phyloP scores from a whole-genome alignment of 2,113 vertebrate genomes.

The Embiotoca jacksoni region DNA sequence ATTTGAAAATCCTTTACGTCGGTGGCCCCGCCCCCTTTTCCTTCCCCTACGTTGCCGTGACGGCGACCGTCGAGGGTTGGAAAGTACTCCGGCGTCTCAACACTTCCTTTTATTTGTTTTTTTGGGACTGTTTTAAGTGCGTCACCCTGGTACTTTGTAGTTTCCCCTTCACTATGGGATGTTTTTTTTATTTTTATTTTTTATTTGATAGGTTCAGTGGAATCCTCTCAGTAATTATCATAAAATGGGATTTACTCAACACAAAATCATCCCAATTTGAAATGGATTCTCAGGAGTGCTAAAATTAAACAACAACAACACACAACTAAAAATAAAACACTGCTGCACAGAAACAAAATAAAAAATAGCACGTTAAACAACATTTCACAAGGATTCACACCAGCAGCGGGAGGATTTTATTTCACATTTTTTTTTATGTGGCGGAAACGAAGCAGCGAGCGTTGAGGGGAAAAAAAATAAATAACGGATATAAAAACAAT shows the following conservation, averaged over 20 bases:
- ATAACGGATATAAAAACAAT: constrained; percentile 18
- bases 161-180: too few relatives aligned
- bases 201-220: background rate
- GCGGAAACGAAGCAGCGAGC: constrained; percentile 11
- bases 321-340: background rate
- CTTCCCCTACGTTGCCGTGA: too few relatives aligned
- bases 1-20: too few relatives aligned
- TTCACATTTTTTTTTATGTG: constrained; percentile 9
- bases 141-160: too few relatives aligned
- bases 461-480: background rate
- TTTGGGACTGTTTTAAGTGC: too few relatives aligned
- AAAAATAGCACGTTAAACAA: constrained; percentile 24
- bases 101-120: too few relatives aligned
- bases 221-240: constrained; percentile 41
- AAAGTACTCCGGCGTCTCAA: too few relatives aligned
- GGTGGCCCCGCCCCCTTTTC: too few relatives aligned
- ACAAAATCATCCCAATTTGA: constrained; percentile 3
- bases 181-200: too few relatives aligned
- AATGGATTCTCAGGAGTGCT: constrained; percentile 14
- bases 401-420: constrained; percentile 28
- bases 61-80: too few relatives aligned
- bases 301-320: too few relatives aligned
- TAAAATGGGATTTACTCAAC: constrained; percentile 34
- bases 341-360: background rate
- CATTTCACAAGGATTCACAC: constrained; percentile 36